Evolutionary conservation across 2,797 vertebrate species (phyloP).

Genomic region (Peromyscus melanophrys): DNA sequence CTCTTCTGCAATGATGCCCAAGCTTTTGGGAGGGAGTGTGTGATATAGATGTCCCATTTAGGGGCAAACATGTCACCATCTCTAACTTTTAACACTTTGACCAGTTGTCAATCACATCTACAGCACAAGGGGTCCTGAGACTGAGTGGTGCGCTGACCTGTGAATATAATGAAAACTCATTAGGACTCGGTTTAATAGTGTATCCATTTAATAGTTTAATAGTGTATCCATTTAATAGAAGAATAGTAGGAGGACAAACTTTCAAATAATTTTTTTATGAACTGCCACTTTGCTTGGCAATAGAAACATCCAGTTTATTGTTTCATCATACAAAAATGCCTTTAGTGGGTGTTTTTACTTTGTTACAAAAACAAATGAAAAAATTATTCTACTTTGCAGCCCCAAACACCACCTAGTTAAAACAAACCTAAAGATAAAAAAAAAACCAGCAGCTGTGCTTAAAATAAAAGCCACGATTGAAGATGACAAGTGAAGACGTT

Average conservation of each 20-base stretch:
- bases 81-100: not conserved
- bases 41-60: not conserved
- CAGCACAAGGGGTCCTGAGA: not conserved
- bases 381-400: conserved; percentile 6
- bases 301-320: not conserved
- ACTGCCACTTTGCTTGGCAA: not conserved
- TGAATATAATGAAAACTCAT: not conserved
- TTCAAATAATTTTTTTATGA: not conserved
- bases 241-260: not conserved
- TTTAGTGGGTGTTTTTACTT: conserved; percentile 1
- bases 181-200: too few relatives aligned
- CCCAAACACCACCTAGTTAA: conserved; percentile 48
- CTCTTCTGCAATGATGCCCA: not conserved
- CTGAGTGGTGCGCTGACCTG: not conserved
- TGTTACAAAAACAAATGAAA: not conserved
- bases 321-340: not conserved
- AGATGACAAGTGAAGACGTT: conserved; percentile 29
- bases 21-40: not conserved
- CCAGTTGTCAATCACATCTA: not conserved
- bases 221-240: not conserved
- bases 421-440: conserved; percentile 26
- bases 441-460: not conserved
- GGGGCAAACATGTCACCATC: not conserved
- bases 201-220: too few relatives aligned
- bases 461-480: conserved; percentile 51